Percentiles rank a stretch among this genome's conserved stretches.
phyloP scores from a whole-genome alignment of 2,888 invertebrate genomes.

The Amphimallon solstitiale region DNA sequence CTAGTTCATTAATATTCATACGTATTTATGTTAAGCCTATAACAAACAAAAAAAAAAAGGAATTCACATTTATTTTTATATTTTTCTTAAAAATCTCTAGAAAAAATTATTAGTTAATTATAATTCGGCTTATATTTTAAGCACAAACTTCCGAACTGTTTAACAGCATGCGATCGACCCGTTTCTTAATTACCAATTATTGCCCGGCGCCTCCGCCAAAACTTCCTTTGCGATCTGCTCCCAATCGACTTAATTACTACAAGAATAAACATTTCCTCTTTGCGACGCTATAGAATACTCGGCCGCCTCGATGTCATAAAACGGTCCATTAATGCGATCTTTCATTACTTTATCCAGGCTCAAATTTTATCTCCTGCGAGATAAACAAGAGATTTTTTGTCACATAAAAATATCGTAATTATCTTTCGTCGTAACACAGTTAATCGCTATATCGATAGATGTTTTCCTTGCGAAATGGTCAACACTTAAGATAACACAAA shows the following conservation, averaged over 20 bases:
- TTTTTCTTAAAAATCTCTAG: too few relatives aligned
- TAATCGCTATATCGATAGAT: too few relatives aligned
- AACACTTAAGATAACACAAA: too few relatives aligned
- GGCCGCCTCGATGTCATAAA: slow-evolving; percentile 18
- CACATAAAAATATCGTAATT: too few relatives aligned
- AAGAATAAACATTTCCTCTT: slow-evolving; percentile 26
- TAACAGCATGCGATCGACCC: slow-evolving; percentile 5
- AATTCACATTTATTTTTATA: too few relatives aligned
- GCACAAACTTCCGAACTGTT: neutral
- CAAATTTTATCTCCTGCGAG: slow-evolving; percentile 3
- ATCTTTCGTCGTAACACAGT: too few relatives aligned
- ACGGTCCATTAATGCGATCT: slow-evolving; percentile 26
- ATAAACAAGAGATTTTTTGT: slow-evolving; percentile 9
- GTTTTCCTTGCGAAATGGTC: too few relatives aligned
- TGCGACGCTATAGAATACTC: slow-evolving; percentile 9
- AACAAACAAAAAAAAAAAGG: too few relatives aligned
- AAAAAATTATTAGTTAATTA: neutral
- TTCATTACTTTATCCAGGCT: slow-evolving; percentile 5
- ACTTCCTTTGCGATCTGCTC: neutral
- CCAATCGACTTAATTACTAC: slow-evolving; percentile 20
- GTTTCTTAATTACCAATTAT: slow-evolving; percentile 29
- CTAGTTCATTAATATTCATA: too few relatives aligned
- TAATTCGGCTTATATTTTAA: slow-evolving; percentile 7
- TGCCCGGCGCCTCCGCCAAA: neutral
- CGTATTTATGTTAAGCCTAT: too few relatives aligned